phyloP scores from a whole-genome alignment of 2,797 vertebrate species.

The Pseudochirops cupreus region DNA sequence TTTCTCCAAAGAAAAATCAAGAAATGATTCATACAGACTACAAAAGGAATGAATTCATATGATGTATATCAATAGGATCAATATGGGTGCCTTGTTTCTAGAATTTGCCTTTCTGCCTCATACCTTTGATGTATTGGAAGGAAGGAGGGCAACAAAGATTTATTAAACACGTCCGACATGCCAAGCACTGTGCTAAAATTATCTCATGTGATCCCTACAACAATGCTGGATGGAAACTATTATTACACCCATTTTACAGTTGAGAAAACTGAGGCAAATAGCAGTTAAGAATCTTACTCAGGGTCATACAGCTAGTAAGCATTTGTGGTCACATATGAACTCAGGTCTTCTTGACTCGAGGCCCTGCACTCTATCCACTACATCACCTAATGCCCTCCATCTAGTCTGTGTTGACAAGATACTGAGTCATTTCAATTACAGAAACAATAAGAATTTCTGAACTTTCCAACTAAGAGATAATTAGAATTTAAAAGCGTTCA shows the following conservation, averaged over 20 bases:
- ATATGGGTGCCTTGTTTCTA: conserved; percentile 26
- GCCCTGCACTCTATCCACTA: neutral
- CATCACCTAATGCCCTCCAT: neutral
- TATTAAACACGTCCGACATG: neutral
- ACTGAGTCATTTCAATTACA: conserved; percentile 67
- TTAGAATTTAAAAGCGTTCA: conserved; percentile 67
- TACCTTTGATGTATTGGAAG: neutral
- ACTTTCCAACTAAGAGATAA: conserved; percentile 69
- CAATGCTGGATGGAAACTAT: neutral
- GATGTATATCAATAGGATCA: conserved; percentile 16
- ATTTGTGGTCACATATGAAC: neutral
- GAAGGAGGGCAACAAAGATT: neutral
- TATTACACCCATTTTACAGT: neutral
- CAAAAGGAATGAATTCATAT: conserved; percentile 12
- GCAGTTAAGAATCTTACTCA: neutral
- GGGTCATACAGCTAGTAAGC: neutral
- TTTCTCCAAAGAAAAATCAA: neutral
- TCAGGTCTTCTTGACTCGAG: neutral
- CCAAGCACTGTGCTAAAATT: neutral
- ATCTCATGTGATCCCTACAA: neutral
- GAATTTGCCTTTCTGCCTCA: conserved; percentile 33
- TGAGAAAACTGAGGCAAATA: neutral
- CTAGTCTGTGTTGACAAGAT: conserved; percentile 21
- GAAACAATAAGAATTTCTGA: conserved; percentile 66
- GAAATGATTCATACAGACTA: conserved; percentile 1